A percentile compares a stretch with the other conserved stretches of the same genome.
phyloP scores from a whole-genome alignment of 2,888 invertebrate species.

The Acrobasis suavella region DNA sequence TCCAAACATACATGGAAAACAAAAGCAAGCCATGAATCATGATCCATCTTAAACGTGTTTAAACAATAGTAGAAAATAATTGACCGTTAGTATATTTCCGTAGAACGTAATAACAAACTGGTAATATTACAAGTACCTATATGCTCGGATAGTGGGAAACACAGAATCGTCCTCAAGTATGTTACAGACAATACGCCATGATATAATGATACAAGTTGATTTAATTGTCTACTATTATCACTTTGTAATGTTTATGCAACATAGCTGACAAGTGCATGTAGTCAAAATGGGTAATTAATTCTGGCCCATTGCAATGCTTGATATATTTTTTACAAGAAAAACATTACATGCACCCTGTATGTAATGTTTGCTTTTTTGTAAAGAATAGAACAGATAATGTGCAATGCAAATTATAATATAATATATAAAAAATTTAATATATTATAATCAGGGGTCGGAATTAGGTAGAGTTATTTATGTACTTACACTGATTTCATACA shows the following conservation, averaged over 20 bases:
- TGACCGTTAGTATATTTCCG: conserved; percentile 1
- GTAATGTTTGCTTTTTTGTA: no score
- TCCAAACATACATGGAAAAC: neutral
- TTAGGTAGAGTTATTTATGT: no score
- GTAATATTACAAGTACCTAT: neutral
- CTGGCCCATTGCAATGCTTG: no score
- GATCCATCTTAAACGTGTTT: neutral
- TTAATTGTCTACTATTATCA: conserved; percentile 4
- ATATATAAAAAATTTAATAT: no score
- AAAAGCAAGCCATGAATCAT: neutral
- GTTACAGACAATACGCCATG: conserved; percentile 6
- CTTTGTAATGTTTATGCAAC: neutral
- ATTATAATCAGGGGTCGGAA: no score
- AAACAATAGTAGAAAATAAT: conserved; percentile 11
- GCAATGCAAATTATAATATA: no score
- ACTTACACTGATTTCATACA: no score
- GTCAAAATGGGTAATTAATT: no score
- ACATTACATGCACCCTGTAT: no score
- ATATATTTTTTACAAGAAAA: no score
- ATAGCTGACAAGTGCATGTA: neutral
- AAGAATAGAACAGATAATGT: no score
- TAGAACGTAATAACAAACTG: conserved; percentile 11
- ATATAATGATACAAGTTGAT: conserved; percentile 4
- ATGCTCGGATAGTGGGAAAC: conserved; percentile 3
- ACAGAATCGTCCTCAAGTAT: neutral